Conservation (phyloP, 2,888 invertebrate species). For the Linhomoeus sp. region DNA sequence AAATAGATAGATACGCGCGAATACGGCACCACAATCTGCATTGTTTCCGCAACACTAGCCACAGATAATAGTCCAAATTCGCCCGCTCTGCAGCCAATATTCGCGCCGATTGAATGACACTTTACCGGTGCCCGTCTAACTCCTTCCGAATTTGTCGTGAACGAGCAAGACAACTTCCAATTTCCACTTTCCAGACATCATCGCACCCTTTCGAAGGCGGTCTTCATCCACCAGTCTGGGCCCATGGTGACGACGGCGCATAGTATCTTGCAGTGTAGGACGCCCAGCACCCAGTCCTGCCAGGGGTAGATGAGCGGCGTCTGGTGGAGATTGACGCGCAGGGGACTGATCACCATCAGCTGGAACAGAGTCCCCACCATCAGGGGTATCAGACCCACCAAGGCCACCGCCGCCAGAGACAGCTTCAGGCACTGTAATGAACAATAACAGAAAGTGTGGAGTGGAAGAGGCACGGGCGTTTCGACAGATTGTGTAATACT, state of each 20-base stretch:
- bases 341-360: constrained; percentile 63
- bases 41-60: too few relatives aligned
- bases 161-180: background rate
- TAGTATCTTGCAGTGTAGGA: constrained; percentile 88
- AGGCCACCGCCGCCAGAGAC: constrained; percentile 42
- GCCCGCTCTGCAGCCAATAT: too few relatives aligned
- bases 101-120: too few relatives aligned
- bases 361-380: constrained; percentile 78
- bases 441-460: too few relatives aligned
- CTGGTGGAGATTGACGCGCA: constrained; percentile 62
- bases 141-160: too few relatives aligned
- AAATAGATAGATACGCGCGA: too few relatives aligned
- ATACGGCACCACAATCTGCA: too few relatives aligned
- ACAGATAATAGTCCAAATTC: too few relatives aligned
- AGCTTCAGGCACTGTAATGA: background rate
- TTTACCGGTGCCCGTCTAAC: too few relatives aligned
- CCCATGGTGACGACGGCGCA: constrained; percentile 94
- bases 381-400: constrained; percentile 72
- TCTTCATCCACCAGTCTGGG: constrained; percentile 73
- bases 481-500: too few relatives aligned
- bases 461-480: too few relatives aligned
- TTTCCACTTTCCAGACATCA: background rate
- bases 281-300: constrained; percentile 84
- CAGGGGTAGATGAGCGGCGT: constrained; percentile 46
- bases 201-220: constrained; percentile 58